A percentile compares a stretch with the other conserved stretches of the same genome.
phyloP scores from a whole-genome alignment of 2,113 vertebrate species.

The Gadus chalcogrammus region DNA sequence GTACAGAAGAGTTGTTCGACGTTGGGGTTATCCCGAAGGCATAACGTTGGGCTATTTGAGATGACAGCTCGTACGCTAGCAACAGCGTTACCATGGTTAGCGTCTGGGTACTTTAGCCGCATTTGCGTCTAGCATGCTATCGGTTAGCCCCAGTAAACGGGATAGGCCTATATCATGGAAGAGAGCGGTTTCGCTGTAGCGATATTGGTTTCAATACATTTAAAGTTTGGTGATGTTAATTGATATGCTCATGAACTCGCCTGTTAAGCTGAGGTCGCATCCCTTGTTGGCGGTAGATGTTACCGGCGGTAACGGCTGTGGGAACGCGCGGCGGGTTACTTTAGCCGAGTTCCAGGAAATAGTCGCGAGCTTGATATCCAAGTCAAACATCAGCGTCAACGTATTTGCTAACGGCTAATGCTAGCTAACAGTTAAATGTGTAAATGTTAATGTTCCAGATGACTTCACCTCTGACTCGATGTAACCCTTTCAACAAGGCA shows the following conservation, averaged over 20 bases:
- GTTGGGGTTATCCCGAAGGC: background rate
- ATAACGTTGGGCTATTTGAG: constrained; percentile 2
- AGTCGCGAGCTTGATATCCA: constrained; percentile 34
- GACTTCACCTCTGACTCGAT: too few species aligned
- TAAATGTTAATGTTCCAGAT: too few species aligned
- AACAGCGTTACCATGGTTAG: constrained; percentile 26
- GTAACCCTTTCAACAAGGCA: too few species aligned
- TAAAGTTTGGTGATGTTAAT: background rate
- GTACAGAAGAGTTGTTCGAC: too few species aligned
- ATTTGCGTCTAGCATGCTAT: constrained; percentile 44
- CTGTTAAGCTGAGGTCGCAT: background rate
- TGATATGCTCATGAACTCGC: background rate
- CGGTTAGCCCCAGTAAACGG: constrained; percentile 27
- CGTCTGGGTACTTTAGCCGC: constrained; percentile 22
- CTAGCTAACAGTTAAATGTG: too few species aligned
- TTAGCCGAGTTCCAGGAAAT: constrained; percentile 44
- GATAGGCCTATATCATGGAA: constrained; percentile 9
- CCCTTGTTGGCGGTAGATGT: background rate
- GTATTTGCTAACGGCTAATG: too few species aligned
- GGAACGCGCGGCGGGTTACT: too few species aligned
- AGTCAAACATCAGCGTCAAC: too few species aligned
- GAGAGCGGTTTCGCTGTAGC: background rate
- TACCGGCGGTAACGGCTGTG: background rate
- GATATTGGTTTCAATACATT: background rate
- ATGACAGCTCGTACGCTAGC: constrained; percentile 57